Percentiles rank a stretch among this genome's conserved stretches.
phyloP scores from a whole-genome alignment of 2,888 invertebrate genomes.

The Rhorus exstirpatorius region DNA sequence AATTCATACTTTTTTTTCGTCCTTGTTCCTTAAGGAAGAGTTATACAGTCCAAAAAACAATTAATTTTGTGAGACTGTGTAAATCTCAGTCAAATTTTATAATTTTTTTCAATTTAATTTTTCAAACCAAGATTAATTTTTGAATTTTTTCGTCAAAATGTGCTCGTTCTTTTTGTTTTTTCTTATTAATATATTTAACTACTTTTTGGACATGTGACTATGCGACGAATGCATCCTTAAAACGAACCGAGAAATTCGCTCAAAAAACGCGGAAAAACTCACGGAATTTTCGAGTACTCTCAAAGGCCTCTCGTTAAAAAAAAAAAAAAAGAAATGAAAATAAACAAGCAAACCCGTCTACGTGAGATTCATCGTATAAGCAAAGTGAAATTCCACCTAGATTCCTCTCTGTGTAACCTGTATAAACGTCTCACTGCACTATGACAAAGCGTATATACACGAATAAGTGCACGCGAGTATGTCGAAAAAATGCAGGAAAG shows the following conservation, averaged over 20 bases:
- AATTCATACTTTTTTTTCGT: no score
- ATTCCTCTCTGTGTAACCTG: background rate
- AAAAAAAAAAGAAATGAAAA: background rate
- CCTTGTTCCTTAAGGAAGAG: no score
- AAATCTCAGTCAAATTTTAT: no score
- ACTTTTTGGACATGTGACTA: no score
- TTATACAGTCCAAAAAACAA: no score
- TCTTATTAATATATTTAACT: no score
- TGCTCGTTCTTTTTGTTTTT: no score
- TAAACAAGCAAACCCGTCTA: no score
- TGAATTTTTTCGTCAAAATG: no score
- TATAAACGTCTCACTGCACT: slow-evolving; percentile 21
- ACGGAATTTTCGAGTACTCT: background rate
- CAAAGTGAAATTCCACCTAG: background rate
- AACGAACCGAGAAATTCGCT: background rate
- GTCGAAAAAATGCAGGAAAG: slow-evolving; percentile 7
- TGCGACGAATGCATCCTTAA: background rate
- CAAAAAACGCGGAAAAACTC: background rate
- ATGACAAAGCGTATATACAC: background rate
- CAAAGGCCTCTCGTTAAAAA: background rate
- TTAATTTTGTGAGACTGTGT: no score
- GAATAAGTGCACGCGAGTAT: background rate
- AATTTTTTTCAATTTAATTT: no score
- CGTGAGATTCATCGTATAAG: background rate
- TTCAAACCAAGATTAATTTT: no score